phyloP scores from a whole-genome alignment of 2,113 vertebrate genomes.

The Sigmodon hispidus region DNA sequence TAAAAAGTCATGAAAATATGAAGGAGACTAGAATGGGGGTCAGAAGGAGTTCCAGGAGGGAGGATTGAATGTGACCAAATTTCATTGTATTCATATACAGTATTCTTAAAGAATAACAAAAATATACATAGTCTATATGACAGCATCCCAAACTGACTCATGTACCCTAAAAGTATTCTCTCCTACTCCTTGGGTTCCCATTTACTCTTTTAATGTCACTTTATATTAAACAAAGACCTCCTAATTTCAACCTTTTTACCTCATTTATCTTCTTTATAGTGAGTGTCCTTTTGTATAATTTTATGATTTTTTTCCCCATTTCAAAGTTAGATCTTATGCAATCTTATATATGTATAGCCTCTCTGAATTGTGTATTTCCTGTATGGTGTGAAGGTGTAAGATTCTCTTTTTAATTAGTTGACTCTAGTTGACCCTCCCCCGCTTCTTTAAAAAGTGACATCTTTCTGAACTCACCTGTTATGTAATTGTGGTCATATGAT shows the following conservation, averaged over 20 bases:
- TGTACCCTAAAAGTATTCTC: not conserved
- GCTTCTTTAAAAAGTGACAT: not conserved
- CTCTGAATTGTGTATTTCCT: not conserved
- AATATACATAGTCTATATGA: not conserved
- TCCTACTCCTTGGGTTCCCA: not conserved
- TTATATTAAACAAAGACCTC: not conserved
- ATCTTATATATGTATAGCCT: not conserved
- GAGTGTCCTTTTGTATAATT: not conserved
- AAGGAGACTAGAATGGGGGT: not conserved
- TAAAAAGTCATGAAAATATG: not conserved
- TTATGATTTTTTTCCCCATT: not conserved
- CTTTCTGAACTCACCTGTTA: not conserved
- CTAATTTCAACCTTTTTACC: not conserved
- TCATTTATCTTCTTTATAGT: not conserved
- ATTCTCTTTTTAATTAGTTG: not conserved
- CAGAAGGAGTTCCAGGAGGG: not conserved
- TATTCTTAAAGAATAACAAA: not conserved
- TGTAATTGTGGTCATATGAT: not conserved
- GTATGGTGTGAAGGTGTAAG: not conserved
- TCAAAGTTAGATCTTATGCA: not conserved
- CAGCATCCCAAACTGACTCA: not conserved
- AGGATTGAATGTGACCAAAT: not conserved
- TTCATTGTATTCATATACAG: not conserved
- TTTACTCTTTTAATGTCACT: not conserved
- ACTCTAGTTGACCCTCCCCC: not conserved